Conservation (phyloP, 2,113 vertebrate genomes). For the Melospiza melodia region DNA sequence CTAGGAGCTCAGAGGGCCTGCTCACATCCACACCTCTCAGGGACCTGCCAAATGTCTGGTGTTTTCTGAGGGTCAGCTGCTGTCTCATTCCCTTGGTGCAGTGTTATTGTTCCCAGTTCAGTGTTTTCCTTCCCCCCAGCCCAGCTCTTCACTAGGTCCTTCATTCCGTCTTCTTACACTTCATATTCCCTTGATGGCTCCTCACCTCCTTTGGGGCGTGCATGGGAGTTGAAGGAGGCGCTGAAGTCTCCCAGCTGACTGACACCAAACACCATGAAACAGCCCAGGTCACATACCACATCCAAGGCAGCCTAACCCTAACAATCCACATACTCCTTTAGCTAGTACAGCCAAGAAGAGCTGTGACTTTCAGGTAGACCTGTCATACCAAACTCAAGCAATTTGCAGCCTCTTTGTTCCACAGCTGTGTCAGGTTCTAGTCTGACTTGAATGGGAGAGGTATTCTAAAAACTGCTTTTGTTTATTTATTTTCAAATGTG, state of each 20-base stretch:
- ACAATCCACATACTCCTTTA: neutral
- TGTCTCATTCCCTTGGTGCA: neutral
- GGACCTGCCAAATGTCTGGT: neutral
- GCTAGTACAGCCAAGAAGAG: neutral
- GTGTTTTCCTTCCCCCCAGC: neutral
- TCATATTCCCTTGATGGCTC: neutral
- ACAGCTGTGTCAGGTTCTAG: neutral
- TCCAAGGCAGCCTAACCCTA: neutral
- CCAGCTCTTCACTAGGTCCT: neutral
- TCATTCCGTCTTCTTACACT: neutral
- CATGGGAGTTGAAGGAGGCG: neutral
- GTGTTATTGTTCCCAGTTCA: neutral
- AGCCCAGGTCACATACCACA: neutral
- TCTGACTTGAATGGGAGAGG: conserved; percentile 46
- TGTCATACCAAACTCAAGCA: neutral
- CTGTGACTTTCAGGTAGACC: neutral
- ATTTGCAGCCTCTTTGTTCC: conserved; percentile 21
- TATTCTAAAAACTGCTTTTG: conserved; percentile 30
- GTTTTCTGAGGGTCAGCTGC: neutral
- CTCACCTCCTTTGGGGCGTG: neutral
- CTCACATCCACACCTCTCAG: neutral
- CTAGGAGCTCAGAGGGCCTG: neutral
- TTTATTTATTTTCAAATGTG: conserved; percentile 58
- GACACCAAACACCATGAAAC: neutral
- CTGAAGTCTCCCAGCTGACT: neutral